A percentile compares a stretch with the other conserved stretches of the same genome.
phyloP scores from a whole-genome alignment of 2,113 vertebrate genomes.

The Trematocara unimaculatum region DNA sequence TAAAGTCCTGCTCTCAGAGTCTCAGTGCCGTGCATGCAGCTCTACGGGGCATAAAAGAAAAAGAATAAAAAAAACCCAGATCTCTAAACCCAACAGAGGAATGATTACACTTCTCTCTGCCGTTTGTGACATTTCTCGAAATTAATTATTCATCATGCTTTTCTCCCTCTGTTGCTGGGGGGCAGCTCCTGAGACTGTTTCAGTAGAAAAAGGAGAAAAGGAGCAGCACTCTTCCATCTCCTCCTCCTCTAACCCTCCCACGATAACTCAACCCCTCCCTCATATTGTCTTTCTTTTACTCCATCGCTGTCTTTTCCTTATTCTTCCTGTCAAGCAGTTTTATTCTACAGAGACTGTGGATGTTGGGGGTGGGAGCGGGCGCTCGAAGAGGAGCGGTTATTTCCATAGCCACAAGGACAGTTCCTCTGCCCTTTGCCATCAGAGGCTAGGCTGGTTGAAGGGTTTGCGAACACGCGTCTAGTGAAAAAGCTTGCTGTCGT shows the following conservation, averaged over 20 bases:
- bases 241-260: conserved; percentile 3
- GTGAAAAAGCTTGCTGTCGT: conserved; percentile 8
- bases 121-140: conserved; percentile 66
- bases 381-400: not conserved
- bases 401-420: conserved; percentile 14
- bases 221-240: conserved; percentile 37
- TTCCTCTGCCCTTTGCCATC: not conserved
- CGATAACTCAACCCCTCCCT: conserved; percentile 33
- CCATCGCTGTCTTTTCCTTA: not conserved
- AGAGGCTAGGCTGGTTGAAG: not conserved
- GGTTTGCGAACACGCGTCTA: conserved; percentile 2
- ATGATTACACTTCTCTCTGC: conserved; percentile 64
- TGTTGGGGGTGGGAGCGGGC: not conserved
- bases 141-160: conserved; percentile 75
- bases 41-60: conserved; percentile 30
- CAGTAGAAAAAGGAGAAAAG: conserved; percentile 29
- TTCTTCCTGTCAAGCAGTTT: conserved; percentile 28
- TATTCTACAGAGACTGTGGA: not conserved
- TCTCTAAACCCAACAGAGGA: conserved; percentile 58
- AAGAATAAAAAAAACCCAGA: conserved; percentile 30
- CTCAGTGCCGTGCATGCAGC: not conserved
- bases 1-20: conserved; percentile 3
- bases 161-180: conserved; percentile 60
- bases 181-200: conserved; percentile 56
- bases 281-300: conserved; percentile 1